Percentiles rank a stretch among this genome's conserved stretches.
Conservation (phyloP, 92 coral and sea anemone species). For the Bergia puertoricense region DNA sequence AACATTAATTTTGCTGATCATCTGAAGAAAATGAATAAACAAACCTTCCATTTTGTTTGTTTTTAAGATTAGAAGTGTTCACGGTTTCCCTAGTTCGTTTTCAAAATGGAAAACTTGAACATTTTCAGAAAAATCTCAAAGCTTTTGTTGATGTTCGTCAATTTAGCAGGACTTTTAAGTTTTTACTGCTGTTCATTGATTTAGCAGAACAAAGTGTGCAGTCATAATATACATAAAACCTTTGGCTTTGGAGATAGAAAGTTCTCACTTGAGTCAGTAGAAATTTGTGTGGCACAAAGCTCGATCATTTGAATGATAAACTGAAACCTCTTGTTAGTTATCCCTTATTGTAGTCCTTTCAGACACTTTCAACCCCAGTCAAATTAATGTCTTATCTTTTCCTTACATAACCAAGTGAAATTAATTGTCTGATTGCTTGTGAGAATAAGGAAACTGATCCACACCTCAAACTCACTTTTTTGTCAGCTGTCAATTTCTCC, state of each 20-base stretch:
- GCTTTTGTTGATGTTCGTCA: background rate
- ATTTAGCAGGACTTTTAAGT: background rate
- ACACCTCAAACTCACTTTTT: background rate
- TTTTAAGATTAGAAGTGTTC: background rate
- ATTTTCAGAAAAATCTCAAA: background rate
- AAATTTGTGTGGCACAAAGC: background rate
- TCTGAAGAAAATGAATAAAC: background rate
- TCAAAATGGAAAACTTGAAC: no score
- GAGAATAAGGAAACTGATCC: background rate
- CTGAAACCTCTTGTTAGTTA: background rate
- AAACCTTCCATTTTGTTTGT: background rate
- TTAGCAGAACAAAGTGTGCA: background rate
- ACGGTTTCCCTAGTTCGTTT: background rate
- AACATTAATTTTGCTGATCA: background rate
- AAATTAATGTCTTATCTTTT: no score
- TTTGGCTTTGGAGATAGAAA: background rate
- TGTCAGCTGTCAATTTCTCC: background rate
- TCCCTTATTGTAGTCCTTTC: background rate
- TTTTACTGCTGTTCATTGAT: background rate
- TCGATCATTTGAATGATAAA: background rate
- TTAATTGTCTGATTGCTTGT: background rate
- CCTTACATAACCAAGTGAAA: background rate
- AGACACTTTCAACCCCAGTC: background rate
- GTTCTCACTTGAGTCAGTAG: background rate
- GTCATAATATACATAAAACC: background rate